Conservation (phyloP, 2,113 vertebrate species). For the Peromyscus californicus region DNA sequence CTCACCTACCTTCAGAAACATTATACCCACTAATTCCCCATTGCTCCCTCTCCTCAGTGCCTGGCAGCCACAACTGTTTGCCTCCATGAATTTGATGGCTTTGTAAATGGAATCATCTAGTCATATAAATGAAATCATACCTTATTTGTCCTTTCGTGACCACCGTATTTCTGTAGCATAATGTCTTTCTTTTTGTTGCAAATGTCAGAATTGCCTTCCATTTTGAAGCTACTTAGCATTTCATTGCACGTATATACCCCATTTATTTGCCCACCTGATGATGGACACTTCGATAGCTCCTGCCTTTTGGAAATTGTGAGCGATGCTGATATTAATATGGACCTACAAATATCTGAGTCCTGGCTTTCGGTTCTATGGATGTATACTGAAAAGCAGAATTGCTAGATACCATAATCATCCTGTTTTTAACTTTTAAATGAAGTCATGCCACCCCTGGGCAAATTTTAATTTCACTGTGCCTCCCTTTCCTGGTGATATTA, state of each 20-base stretch:
- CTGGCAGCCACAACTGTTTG: neutral
- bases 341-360: neutral
- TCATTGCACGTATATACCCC: neutral
- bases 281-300: neutral
- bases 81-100: neutral
- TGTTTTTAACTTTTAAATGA: neutral
- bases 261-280: neutral
- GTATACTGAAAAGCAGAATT: neutral
- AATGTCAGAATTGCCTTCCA: neutral
- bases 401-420: neutral
- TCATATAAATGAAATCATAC: neutral
- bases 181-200: neutral
- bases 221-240: neutral
- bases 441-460: neutral
- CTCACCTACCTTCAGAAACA: neutral
- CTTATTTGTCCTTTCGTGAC: neutral
- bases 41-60: rapidly evolving
- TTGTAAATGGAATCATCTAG: neutral
- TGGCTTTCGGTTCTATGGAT: neutral
- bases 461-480: neutral
- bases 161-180: neutral
- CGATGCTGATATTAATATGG: neutral
- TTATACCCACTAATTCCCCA: neutral
- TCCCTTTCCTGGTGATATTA: neutral
- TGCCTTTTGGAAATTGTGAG: neutral